phyloP scores from a whole-genome alignment of 2,888 invertebrate species.

The Dexiosoma caninum region DNA sequence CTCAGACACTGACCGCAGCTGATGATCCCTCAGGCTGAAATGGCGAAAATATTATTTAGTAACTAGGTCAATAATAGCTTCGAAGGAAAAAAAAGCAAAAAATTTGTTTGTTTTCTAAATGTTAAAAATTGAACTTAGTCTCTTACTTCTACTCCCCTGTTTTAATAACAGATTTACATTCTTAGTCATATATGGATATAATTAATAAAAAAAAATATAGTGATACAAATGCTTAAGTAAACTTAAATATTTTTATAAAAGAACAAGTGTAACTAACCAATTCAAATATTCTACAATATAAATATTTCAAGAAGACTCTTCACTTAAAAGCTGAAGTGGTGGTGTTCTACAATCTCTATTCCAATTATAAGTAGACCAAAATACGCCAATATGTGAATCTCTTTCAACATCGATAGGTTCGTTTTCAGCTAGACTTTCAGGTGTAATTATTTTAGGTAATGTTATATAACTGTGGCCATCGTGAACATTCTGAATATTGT shows the following conservation, averaged over 20 bases:
- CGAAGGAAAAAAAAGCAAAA: constrained; percentile 29
- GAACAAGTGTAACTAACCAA: constrained; percentile 32
- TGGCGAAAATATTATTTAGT: constrained; percentile 49
- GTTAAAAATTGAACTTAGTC: neutral
- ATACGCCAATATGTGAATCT: constrained; percentile 80
- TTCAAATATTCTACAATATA: neutral
- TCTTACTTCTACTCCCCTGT: constrained; percentile 44
- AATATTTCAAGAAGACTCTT: constrained; percentile 39
- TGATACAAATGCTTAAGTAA: neutral
- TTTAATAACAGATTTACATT: neutral
- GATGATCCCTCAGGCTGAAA: constrained; percentile 52
- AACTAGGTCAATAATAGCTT: constrained; percentile 2
- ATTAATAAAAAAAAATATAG: neutral
- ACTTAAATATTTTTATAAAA: neutral
- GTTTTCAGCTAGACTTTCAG: neutral
- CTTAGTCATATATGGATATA: neutral
- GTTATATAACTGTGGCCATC: constrained; percentile 67
- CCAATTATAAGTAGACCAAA: constrained; percentile 80
- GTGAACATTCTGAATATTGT: neutral
- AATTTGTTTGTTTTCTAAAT: neutral
- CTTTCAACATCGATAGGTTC: constrained; percentile 69
- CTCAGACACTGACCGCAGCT: constrained; percentile 44
- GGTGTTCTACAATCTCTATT: constrained; percentile 73
- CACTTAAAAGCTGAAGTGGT: constrained; percentile 68
- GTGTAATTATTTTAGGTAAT: neutral